Evolutionary conservation across 1,140 invertebrate genomes (phyloP).

Genomic region (Teleopsis dalmanni): DNA sequence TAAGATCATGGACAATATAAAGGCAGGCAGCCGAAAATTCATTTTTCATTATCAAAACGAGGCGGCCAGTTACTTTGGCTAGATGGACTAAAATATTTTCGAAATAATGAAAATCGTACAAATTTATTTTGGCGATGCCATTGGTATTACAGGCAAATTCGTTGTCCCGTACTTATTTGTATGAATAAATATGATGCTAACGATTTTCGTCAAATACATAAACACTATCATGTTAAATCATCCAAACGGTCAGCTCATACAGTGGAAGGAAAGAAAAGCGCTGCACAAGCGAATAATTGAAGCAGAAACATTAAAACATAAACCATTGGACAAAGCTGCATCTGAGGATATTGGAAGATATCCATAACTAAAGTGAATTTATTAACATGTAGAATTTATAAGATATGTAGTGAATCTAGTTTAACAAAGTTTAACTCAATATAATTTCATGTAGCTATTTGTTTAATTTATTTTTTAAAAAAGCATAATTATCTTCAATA

Average conservation of each 20-base stretch:
- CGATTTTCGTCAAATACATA: slow-evolving; percentile 39
- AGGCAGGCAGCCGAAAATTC: slow-evolving; percentile 31
- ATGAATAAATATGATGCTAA: slow-evolving; percentile 35
- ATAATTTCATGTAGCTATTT: too few species aligned
- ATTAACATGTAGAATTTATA: too few species aligned
- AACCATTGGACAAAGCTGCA: too few species aligned
- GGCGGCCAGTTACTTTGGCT: slow-evolving; percentile 38
- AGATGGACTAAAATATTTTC: slow-evolving; percentile 38
- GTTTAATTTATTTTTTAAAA: too few species aligned
- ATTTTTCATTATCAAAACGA: slow-evolving; percentile 37
- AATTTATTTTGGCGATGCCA: slow-evolving; percentile 43
- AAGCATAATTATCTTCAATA: too few species aligned
- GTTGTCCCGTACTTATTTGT: slow-evolving; percentile 39
- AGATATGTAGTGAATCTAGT: too few species aligned
- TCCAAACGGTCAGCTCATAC: too few species aligned
- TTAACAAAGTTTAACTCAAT: too few species aligned
- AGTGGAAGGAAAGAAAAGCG: not conserved
- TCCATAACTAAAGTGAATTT: too few species aligned
- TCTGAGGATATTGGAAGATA: too few species aligned
- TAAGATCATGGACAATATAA: slow-evolving; percentile 31
- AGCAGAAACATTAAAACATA: too few species aligned
- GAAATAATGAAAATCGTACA: slow-evolving; percentile 39
- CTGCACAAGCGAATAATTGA: too few species aligned
- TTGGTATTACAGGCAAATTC: slow-evolving; percentile 33
- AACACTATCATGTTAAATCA: slow-evolving; percentile 30